Conservation (phyloP, 2,113 vertebrate genomes). For the Oryzias woworae region DNA sequence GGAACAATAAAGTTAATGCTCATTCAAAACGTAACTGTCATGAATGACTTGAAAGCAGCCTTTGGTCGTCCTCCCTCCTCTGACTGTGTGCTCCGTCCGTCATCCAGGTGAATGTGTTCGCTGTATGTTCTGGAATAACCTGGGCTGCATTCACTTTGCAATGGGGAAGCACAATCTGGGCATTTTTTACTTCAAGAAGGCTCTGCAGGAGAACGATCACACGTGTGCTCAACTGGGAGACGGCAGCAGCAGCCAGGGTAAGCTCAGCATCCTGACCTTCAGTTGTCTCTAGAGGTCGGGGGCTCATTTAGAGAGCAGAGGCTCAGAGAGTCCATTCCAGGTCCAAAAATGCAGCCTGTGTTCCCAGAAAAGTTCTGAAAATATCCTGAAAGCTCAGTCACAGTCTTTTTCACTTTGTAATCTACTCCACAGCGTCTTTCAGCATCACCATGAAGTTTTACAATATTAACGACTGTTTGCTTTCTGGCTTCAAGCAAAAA, state of each 20-base stretch:
- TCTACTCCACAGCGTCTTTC: no score
- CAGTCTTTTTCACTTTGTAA: no score
- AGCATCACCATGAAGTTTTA: no score
- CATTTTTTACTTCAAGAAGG: constrained; percentile 99
- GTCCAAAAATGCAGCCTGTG: no score
- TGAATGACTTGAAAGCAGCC: no score
- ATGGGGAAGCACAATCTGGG: constrained; percentile 99
- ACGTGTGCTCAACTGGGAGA: constrained; percentile 89
- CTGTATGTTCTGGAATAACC: constrained; percentile 99
- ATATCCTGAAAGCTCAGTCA: no score
- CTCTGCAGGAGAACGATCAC: constrained; percentile 95
- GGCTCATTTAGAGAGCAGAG: background rate
- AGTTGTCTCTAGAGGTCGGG: background rate
- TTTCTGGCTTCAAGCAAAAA: constrained; percentile 80
- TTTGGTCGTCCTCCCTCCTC: no score
- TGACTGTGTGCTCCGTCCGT: constrained; percentile 1
- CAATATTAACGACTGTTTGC: background rate
- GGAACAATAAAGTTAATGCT: no score
- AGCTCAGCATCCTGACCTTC: constrained; percentile 21
- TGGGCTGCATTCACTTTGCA: constrained; percentile 98
- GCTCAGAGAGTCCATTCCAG: no score
- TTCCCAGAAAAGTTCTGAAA: no score
- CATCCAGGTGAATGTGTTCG: constrained; percentile 91
- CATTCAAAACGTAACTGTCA: no score
- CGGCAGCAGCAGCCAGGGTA: constrained; percentile 83